These are phyloP conservation scores for Helleia helle DNA, from an alignment of 2,888 invertebrate genomes.

Conservation along the genomic window DNA sequence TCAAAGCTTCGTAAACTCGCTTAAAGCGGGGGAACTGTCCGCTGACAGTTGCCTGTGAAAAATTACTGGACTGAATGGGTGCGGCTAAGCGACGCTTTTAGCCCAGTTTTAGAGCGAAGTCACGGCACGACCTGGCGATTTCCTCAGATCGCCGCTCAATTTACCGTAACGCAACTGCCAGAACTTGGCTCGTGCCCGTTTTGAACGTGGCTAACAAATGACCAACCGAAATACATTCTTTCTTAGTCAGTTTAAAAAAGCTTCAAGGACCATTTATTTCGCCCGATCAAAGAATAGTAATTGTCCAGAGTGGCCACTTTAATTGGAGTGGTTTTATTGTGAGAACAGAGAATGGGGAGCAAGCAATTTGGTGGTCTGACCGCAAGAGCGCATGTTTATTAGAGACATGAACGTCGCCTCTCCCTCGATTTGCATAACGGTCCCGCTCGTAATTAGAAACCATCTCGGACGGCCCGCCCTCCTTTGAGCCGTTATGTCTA, in stretches of 20 bases:
- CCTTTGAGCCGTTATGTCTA: conserved; percentile 62
- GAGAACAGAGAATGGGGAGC: conserved; percentile 41
- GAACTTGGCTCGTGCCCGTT: conserved; percentile 30
- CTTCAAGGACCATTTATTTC: conserved; percentile 23
- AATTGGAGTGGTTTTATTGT: conserved; percentile 52
- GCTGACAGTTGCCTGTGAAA: conserved; percentile 45
- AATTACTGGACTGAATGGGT: conserved; percentile 36
- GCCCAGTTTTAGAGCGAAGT: conserved; percentile 48
- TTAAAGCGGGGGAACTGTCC: conserved; percentile 34
- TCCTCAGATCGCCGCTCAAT: conserved; percentile 45
- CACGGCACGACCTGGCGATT: conserved; percentile 51
- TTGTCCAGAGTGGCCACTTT: conserved; percentile 46
- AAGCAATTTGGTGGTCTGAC: conserved; percentile 63
- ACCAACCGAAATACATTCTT: conserved; percentile 13
- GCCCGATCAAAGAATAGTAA: conserved; percentile 50
- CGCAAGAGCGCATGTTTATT: conserved; percentile 71
- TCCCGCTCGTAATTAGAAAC: conserved; percentile 71
- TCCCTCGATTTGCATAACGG: conserved; percentile 69
- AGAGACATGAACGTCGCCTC: conserved; percentile 60
- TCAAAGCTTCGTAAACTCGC: conserved; percentile 35
- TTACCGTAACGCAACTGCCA: conserved; percentile 46
- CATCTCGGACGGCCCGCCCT: conserved; percentile 62
- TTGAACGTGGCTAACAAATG: conserved; percentile 19
- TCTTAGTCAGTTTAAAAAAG: conserved; percentile 20
- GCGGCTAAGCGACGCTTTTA: conserved; percentile 46